Percentiles rank a stretch among this genome's conserved stretches.
phyloP scores from a whole-genome alignment of 37 sponge, comb jelly and placozoan species.

The Amphimedon queenslandica region DNA sequence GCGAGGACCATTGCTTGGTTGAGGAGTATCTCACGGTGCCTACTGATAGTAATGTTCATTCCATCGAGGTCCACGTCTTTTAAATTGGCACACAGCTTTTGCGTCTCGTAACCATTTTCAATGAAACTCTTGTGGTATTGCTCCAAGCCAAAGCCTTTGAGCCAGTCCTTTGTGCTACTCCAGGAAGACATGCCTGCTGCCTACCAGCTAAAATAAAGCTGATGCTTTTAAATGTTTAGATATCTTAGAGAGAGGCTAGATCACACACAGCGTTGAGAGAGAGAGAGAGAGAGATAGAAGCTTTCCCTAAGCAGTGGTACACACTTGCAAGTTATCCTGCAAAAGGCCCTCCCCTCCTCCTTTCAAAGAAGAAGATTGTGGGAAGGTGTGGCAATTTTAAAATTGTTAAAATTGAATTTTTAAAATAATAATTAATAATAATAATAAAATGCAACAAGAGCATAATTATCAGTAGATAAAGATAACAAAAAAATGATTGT shows the following conservation, averaged over 20 bases:
- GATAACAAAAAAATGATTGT: no score
- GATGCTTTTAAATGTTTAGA: background rate
- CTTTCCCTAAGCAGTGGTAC: no score
- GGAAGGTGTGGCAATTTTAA: no score
- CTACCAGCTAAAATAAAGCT: background rate
- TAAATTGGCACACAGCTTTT: slow-evolving; percentile 36
- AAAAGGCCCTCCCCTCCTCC: no score
- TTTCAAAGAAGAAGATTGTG: no score
- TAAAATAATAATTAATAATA: no score
- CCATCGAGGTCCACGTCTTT: slow-evolving; percentile 68
- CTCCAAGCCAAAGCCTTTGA: slow-evolving; percentile 42
- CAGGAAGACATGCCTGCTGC: background rate
- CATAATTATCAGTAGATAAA: no score
- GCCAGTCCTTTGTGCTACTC: slow-evolving; percentile 67
- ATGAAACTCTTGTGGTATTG: slow-evolving; percentile 52
- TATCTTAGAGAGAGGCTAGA: background rate
- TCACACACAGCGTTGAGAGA: no score
- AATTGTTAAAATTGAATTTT: no score
- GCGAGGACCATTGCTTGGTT: slow-evolving; percentile 25
- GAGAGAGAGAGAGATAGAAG: no score
- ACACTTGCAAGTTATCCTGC: no score
- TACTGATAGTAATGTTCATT: slow-evolving; percentile 39
- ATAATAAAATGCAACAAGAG: no score
- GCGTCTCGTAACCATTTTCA: slow-evolving; percentile 79
- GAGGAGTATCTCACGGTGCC: slow-evolving; percentile 37